Evolutionary conservation across 1,140 invertebrate genomes (phyloP).

Genomic region (Ephestia elutella): DNA sequence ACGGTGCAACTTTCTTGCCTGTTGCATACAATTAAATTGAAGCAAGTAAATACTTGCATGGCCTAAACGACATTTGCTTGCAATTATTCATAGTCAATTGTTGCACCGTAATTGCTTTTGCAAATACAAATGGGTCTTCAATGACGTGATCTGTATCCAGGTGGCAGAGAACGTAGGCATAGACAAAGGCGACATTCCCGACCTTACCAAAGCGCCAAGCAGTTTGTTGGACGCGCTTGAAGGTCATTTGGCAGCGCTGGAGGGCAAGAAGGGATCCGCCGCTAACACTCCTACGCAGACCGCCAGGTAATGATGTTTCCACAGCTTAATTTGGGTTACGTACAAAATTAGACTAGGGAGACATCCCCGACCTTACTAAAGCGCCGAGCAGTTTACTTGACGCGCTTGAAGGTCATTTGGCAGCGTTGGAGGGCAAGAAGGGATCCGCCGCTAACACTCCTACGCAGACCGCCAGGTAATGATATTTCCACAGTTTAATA

Average conservation of each 20-base stretch:
- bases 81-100: too few species aligned
- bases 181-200: constrained; percentile 99
- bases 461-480: constrained; percentile 86
- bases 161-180: constrained; percentile 94
- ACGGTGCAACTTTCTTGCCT: too few species aligned
- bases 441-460: constrained; percentile 88
- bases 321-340: too few species aligned
- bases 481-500: too few species aligned
- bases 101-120: too few species aligned
- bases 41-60: too few species aligned
- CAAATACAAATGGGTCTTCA: too few species aligned
- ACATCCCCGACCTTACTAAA: constrained; percentile 98
- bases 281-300: constrained; percentile 90
- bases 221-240: constrained; percentile 98
- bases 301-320: constrained; percentile 77
- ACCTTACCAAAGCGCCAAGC: constrained; percentile 98
- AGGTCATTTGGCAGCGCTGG: constrained; percentile 93
- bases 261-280: constrained; percentile 92
- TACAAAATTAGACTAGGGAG: constrained; percentile 99
- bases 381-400: constrained; percentile 98
- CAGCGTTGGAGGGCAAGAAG: constrained; percentile 94
- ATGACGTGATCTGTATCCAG: too few species aligned
- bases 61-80: too few species aligned
- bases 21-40: too few species aligned
- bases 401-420: constrained; percentile 97